Evolutionary conservation across 2,888 invertebrate genomes (phyloP), one percentile per base, ranked within the genome.

Genomic region (Hydrotaea cyrtoneurina): DNA sequence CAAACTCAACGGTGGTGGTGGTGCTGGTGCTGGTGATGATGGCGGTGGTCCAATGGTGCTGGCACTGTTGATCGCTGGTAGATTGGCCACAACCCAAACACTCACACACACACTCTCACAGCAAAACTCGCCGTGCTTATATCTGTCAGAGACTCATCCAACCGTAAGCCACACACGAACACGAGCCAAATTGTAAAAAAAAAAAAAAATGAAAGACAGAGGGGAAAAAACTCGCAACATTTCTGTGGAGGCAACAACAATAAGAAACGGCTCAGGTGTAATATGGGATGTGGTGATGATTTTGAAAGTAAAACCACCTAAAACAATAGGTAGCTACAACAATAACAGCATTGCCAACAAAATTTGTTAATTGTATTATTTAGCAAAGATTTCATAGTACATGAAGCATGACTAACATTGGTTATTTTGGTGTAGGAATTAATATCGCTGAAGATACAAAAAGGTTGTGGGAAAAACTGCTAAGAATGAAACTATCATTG

Each of bases 361-460:
- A 66, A 66, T 43, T 19, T 69, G 69, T 72, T 83, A 55, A 78
- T 69, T 69, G 81, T 31, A 78, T 19, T 50, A 78, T 81, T 84
- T 78, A 84, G 81, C 39, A 57, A 46, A 72, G 75, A 64, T 84
- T 81, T 78, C 80, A 81, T 50, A 81, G 55, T 78, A 78, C 84
- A 78, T 19, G 55, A 64, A 81, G 80, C 84, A 81, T 84, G 81
- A 73, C 43, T n/a, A n/a, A 64, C 19, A 8, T n/a, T n/a, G 23
- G 55, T 36, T 39, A 19, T 39, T 64, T 4, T 7, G 2, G 31
- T n/a, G n/a, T n/a, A 31, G 7, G 31, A 31, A 4, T 31, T 31
- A 31, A 31, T 4, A 31, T 31, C 31, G 7, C 2, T 4, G 31
- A 2, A 7, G 31, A 31, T 7, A 31, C 7, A 31, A 4, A 31